Conservation (phyloP, 2,888 invertebrate species). For the Torymus auratus region DNA sequence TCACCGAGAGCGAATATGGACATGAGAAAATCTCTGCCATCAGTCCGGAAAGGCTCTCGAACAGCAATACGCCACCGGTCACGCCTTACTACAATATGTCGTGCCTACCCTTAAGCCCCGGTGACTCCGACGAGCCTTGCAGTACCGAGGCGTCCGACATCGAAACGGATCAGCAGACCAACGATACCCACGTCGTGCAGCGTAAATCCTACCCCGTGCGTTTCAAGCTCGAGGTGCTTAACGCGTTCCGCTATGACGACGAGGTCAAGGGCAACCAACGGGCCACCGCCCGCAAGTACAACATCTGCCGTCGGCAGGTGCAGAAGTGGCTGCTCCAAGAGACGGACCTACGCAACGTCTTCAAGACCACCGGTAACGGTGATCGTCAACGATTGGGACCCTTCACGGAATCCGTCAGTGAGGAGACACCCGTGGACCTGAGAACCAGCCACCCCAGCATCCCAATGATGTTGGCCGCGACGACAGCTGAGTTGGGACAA, state of each 20-base stretch:
- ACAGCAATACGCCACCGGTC: too few species aligned
- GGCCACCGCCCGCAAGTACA: slow-evolving; percentile 78
- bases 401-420: slow-evolving; percentile 55
- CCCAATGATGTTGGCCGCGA: not conserved
- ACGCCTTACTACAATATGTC: not conserved
- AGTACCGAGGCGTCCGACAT: slow-evolving; percentile 66
- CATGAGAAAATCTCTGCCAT: slow-evolving; percentile 55
- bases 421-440: slow-evolving; percentile 71
- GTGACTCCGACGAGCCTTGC: slow-evolving; percentile 50
- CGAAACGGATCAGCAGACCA: slow-evolving; percentile 66
- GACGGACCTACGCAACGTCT: slow-evolving; percentile 73
- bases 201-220: slow-evolving; percentile 77
- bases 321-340: slow-evolving; percentile 78
- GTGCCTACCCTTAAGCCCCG: slow-evolving; percentile 67
- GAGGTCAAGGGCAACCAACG: slow-evolving; percentile 77
- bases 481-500: slow-evolving; percentile 6
- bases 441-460: slow-evolving; percentile 61
- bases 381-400: slow-evolving; percentile 74
- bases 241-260: slow-evolving; percentile 76
- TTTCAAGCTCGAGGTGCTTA: slow-evolving; percentile 77
- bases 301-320: slow-evolving; percentile 78
- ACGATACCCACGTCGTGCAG: slow-evolving; percentile 54
- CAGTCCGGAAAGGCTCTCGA: slow-evolving; percentile 12
- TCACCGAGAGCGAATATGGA: not conserved
- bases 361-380: slow-evolving; percentile 69